phyloP scores from a whole-genome alignment of 2,888 invertebrate species.

The Synergus laeviventris region DNA sequence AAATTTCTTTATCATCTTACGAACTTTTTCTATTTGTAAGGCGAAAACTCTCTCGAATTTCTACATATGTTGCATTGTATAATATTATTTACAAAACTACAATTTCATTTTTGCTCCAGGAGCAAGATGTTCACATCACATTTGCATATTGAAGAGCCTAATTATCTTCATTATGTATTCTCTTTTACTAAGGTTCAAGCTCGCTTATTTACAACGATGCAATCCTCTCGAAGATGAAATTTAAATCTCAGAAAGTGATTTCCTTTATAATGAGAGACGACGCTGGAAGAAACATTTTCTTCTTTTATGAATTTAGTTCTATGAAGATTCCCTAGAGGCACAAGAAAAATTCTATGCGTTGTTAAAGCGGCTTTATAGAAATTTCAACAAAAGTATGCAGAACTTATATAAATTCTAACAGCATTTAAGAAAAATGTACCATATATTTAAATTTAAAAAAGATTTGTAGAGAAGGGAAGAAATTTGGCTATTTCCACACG shows the following conservation, averaged over 20 bases:
- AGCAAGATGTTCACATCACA: background rate
- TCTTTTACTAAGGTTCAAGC: conserved; percentile 14
- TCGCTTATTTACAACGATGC: background rate
- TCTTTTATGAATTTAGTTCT: background rate
- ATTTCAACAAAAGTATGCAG: background rate
- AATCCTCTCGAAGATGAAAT: conserved; percentile 13
- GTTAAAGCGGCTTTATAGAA: background rate
- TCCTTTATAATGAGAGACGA: conserved; percentile 13
- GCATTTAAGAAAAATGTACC: too few relatives aligned
- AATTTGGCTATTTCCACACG: too few relatives aligned
- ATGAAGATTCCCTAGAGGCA: background rate
- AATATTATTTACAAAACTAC: background rate
- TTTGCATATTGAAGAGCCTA: conserved; percentile 14
- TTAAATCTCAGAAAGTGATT: background rate
- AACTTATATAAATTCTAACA: background rate
- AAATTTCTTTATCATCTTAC: conserved; percentile 56
- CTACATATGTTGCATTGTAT: background rate
- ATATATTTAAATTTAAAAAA: too few relatives aligned
- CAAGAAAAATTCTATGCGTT: background rate
- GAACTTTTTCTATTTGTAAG: conserved; percentile 12
- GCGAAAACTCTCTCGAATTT: background rate
- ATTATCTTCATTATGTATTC: conserved; percentile 19
- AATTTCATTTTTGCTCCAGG: background rate
- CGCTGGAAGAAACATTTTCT: conserved; percentile 12
- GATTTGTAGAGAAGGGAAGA: too few relatives aligned